Percentiles rank a stretch among this genome's conserved stretches.
Evolutionary conservation across 2,113 vertebrate genomes (phyloP).

Genomic region (Rhabdomys dilectus): DNA sequence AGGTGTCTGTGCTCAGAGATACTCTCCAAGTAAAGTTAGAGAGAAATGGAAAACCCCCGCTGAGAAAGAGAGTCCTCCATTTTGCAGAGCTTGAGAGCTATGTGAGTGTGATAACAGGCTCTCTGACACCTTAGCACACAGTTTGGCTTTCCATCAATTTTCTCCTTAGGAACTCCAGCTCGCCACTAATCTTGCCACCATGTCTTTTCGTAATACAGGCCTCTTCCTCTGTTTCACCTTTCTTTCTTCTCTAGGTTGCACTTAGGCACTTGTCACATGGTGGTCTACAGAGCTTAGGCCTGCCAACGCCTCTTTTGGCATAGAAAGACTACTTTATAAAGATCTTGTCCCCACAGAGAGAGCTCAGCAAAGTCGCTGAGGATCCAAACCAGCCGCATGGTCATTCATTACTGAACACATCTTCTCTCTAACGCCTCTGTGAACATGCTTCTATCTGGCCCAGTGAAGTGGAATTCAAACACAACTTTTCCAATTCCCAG

Average conservation of each 20-base stretch:
- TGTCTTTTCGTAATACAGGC: not conserved
- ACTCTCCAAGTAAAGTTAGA: too few species aligned
- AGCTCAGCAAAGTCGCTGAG: not conserved
- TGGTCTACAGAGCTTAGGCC: not conserved
- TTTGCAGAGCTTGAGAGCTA: too few species aligned
- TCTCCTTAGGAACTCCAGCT: not conserved
- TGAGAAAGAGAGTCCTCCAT: too few species aligned
- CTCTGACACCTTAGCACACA: not conserved
- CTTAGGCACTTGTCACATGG: not conserved
- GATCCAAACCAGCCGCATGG: not conserved
- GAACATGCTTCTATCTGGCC: not conserved
- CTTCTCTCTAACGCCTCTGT: not conserved
- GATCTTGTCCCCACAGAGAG: not conserved
- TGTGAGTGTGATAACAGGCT: too few species aligned
- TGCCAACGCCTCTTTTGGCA: not conserved
- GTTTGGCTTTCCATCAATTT: not conserved
- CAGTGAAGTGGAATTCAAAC: not conserved
- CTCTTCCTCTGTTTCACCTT: not conserved
- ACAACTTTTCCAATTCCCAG: not conserved
- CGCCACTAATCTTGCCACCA: not conserved
- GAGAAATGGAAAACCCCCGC: too few species aligned
- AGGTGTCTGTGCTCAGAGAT: too few species aligned
- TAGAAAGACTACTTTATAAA: not conserved
- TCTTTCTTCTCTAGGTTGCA: not conserved
- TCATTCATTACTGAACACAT: not conserved